Evolutionary conservation across 2,888 invertebrate genomes (phyloP).

Genomic region (Deilephila elpenor): DNA sequence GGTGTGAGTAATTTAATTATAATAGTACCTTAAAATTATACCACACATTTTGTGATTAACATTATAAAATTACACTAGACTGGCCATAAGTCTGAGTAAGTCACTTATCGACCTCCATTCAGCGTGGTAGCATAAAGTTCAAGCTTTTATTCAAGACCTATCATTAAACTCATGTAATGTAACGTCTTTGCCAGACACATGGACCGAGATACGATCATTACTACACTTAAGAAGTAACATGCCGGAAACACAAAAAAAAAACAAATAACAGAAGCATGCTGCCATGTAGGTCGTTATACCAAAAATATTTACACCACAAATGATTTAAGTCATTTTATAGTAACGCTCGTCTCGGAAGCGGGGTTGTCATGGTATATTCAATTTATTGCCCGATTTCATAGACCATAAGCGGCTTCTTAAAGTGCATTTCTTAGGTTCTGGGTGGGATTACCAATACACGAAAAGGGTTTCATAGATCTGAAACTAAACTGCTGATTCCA

Average conservation of each 20-base stretch:
- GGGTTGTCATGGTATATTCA: conserved; percentile 71
- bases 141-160: neutral
- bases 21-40: no score
- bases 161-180: neutral
- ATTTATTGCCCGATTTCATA: conserved; percentile 58
- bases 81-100: neutral
- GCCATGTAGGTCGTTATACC: conserved; percentile 29
- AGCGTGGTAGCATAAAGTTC: no score
- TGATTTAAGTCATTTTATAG: conserved; percentile 8
- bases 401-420: conserved; percentile 53
- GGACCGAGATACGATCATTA: neutral
- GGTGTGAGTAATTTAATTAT: no score
- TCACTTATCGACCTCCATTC: no score
- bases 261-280: neutral
- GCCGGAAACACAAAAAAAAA: neutral
- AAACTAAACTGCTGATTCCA: no score
- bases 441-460: no score
- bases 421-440: no score
- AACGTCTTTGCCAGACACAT: no score
- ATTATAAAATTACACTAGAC: no score
- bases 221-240: neutral
- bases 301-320: conserved; percentile 30
- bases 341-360: conserved; percentile 49
- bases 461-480: no score
- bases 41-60: no score